Evolutionary conservation across 1,140 invertebrate species (phyloP), one percentile per base, ranked within the genome.

Genomic region (Camponotus pennsylvanicus): DNA sequence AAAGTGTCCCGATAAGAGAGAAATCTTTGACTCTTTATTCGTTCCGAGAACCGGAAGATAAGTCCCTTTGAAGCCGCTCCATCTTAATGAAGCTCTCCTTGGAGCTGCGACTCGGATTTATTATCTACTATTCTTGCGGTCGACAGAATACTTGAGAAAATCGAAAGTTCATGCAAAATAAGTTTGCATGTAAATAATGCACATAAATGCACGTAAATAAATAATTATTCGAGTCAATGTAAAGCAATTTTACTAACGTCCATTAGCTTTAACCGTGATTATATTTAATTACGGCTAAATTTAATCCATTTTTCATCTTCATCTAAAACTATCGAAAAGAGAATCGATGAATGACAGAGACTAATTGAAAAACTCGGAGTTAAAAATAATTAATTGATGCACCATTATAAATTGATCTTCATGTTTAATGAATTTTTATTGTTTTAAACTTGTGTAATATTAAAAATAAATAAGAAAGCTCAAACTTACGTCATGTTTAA

Each of bases 11-110:
- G 21, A 52, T 8, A 42, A 42, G 42, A 66, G 32, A 61, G 27
- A 82, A 61, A 73, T 75, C 55, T 73, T 42, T 61, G 78, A 59
- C 32, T 59, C 13, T 32, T 83, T 73, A 73, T 49, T 83, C 69
- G 40, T 18, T 40, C 40, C n/a, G 37, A 45, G 55, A 75, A 83
- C 15, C 11, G 37, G 49, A 75, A 61, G 32, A 73, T 75, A 37
- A 75, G 55, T 49, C 73, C 42, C 69, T 73, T 59, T 45, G 79
- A 82, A 69, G 21, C 18, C 40, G 40, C 3, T 45, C 4, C 5
- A 32, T 45, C 8, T 32, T 83, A 73, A 83, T 75, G 79, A 83
- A 61, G 55, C 55, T 75, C 40, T 75, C 55, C 40, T 83, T 49
- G 40, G n/a, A 57, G 32, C 27, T 32, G 27, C 13, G 27, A 13